Evolutionary conservation across 2,797 vertebrate genomes (phyloP), one percentile per base, ranked within the genome.

Genomic region (Cygnus olor): DNA sequence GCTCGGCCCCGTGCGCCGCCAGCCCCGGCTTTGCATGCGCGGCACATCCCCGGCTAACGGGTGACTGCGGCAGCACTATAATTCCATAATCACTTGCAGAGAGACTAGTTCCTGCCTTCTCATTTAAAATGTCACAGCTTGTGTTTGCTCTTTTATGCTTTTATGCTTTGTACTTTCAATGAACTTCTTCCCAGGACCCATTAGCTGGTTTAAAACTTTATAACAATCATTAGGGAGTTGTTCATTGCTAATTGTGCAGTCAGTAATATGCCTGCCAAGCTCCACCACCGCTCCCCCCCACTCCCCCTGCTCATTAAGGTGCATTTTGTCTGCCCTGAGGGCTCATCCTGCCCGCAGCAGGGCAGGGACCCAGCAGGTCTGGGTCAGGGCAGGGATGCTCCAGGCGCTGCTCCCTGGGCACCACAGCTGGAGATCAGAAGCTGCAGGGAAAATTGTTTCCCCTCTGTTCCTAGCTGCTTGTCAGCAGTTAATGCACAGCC

Each of bases 61-160:
- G 83, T 70, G 86, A 86, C 83, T 80, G 87, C 80, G 1, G 94
- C 94, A 93, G 84, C 14, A 20, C 95, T 85, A 9, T 91, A 90
- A 94, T 93, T 94, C 95, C 94, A 94, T 96, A 94, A 94, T 95
- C 90, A 66, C 91, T 96, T 76, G 80, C 90, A 85, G 89, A 90
- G 95, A 93, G 88, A 70, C 83, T 54, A 57, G 91, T 84, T 96
- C 90, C 95, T 95, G 93, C 96, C 95, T 95, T 53, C 95, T 96
- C 95, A 89, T 97, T 96, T 95, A 80, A 94, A 96, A 96, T 96
- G 95, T 94, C 96, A 96, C 96, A 96, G 95, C 95, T 96, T 96
- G 95, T 94, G 90, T 96, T 96, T 95, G 80, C 86, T 90, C 94
- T 95, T 96, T 97, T 91, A 94, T 97, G 96, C 94, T 94, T 96